Evolutionary conservation across 1,140 invertebrate species (phyloP).

Genomic region (Agraylea sexmaculata): DNA sequence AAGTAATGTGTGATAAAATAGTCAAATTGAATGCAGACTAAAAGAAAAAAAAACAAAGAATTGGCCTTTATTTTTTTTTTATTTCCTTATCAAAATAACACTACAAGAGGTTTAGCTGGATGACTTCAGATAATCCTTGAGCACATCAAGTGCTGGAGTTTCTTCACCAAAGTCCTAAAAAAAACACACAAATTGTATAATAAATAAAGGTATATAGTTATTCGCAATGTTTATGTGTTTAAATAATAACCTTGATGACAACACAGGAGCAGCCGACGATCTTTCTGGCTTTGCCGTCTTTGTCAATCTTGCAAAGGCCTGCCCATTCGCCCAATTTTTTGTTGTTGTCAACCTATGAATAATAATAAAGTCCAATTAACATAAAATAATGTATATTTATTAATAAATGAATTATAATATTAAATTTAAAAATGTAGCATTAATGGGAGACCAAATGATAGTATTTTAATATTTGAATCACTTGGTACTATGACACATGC

Average conservation of each 20-base stretch:
- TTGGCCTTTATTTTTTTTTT: conserved; percentile 13
- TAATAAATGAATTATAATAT: conserved; percentile 1
- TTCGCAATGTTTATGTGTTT: not conserved
- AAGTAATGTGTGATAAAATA: conserved; percentile 40
- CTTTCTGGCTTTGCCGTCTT: conserved; percentile 96
- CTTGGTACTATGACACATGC: conserved; percentile 22
- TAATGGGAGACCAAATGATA: conserved; percentile 21
- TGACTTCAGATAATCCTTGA: conserved; percentile 78
- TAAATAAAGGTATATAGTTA: too few relatives aligned
- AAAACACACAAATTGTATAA: too few relatives aligned
- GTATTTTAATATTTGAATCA: conserved; percentile 6
- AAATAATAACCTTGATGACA: conserved; percentile 71
- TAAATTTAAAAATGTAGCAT: conserved; percentile 14
- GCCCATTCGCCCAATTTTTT: conserved; percentile 99
- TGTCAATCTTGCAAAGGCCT: conserved; percentile 98
- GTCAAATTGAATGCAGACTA: conserved; percentile 19
- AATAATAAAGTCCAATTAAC: not conserved
- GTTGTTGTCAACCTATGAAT: conserved; percentile 79
- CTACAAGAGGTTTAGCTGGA: conserved; percentile 31
- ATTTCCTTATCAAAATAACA: conserved; percentile 16
- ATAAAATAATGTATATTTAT: too few relatives aligned
- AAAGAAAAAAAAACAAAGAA: not conserved
- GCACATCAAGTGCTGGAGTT: conserved; percentile 81
- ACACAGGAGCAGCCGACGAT: conserved; percentile 98
- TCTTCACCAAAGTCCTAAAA: conserved; percentile 91